Conservation (phyloP, 2,888 invertebrate species). For the Mimachlamys varia region DNA sequence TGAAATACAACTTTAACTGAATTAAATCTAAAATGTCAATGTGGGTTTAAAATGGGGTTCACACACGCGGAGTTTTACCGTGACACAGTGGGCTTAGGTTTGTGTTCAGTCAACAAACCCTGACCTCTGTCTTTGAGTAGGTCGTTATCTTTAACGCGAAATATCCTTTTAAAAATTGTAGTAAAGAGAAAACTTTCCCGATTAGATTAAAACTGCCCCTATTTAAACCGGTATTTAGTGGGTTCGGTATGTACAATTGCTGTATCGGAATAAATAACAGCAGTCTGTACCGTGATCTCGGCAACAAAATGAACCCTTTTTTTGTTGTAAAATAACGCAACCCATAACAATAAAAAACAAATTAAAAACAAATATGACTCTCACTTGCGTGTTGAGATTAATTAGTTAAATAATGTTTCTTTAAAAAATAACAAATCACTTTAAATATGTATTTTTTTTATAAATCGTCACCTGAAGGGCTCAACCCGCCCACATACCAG, state of each 20-base stretch:
- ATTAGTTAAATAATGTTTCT: not conserved
- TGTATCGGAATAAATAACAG: not conserved
- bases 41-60: not conserved
- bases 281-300: not conserved
- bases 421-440: not conserved
- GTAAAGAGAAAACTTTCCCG: not conserved
- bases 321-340: not conserved
- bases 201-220: not conserved
- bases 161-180: not conserved
- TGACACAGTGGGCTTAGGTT: not conserved
- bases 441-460: not conserved
- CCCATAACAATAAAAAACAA: not conserved
- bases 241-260: not conserved
- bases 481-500: not conserved
- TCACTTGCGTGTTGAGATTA: not conserved
- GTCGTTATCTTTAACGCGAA: not conserved
- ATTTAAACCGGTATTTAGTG: constrained; percentile 8
- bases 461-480: not conserved
- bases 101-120: too few species aligned
- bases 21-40: not conserved
- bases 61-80: not conserved
- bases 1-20: not conserved
- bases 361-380: not conserved
- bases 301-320: not conserved
- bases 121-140: too few species aligned